phyloP scores from a whole-genome alignment of 1,140 invertebrate genomes.

The Theocolax elegans region DNA sequence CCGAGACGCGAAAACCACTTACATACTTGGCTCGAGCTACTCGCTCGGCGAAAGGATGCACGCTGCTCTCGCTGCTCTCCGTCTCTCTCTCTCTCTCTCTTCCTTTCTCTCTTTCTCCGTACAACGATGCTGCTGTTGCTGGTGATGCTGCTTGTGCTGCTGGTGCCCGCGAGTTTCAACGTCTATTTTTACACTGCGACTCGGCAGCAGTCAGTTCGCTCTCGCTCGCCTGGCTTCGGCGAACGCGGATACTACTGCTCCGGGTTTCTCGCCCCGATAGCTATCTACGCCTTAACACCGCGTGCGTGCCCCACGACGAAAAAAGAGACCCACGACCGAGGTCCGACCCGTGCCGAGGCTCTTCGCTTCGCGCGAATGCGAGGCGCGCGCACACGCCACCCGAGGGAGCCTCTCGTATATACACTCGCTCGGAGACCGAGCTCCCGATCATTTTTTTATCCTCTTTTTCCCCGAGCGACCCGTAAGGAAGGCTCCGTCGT shows the following conservation, averaged over 20 bases:
- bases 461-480: not conserved
- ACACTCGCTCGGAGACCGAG: not conserved
- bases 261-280: slow-evolving; percentile 19
- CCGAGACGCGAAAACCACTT: slow-evolving; percentile 15
- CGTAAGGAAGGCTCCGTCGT: slow-evolving; percentile 11
- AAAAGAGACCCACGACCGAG: slow-evolving; percentile 29
- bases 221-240: not conserved
- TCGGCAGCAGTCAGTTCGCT: not conserved
- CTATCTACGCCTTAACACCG: slow-evolving; percentile 37
- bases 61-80: not conserved
- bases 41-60: slow-evolving; percentile 42
- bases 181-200: slow-evolving; percentile 11
- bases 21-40: slow-evolving; percentile 31
- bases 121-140: too few species aligned
- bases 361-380: not conserved
- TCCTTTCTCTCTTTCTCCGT: not conserved
- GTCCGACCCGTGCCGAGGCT: too few species aligned
- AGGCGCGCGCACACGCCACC: too few species aligned
- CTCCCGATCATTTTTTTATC: too few species aligned
- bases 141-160: too few species aligned
- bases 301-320: slow-evolving; percentile 28
- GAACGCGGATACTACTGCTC: not conserved
- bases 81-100: slow-evolving; percentile 17
- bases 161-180: too few species aligned
- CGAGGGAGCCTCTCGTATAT: not conserved